Conservation (phyloP, 1,140 invertebrate species). For the Atopsyche davidsoni region DNA sequence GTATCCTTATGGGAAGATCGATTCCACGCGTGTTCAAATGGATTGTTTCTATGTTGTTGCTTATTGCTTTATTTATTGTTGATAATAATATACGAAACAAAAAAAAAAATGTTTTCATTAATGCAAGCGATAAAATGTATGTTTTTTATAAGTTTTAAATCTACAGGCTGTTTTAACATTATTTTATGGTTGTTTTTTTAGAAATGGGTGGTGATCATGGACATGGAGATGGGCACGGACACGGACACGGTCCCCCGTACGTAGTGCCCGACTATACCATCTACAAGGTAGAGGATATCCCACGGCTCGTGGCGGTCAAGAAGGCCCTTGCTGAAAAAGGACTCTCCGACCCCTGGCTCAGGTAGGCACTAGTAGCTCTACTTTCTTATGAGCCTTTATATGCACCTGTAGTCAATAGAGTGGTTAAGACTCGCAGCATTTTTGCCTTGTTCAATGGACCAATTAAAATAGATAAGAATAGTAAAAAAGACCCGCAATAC, state of each 20-base stretch:
- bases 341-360: constrained; percentile 77
- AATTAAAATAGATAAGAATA: no score
- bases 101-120: constrained; percentile 1
- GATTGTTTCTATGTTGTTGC: no score
- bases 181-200: constrained; percentile 20
- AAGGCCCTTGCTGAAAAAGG: constrained; percentile 59
- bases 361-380: constrained; percentile 40
- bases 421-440: no score
- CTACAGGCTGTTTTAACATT: constrained; percentile 14
- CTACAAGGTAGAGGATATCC: constrained; percentile 65
- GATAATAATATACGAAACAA: background rate
- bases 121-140: no score
- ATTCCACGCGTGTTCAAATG: no score
- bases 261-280: constrained; percentile 62
- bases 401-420: background rate
- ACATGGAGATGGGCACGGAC: constrained; percentile 32
- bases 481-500: no score
- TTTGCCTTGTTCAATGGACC: no score
- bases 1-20: no score
- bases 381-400: no score
- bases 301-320: constrained; percentile 56
- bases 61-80: background rate
- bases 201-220: constrained; percentile 49
- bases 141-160: constrained; percentile 2
- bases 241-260: constrained; percentile 46